Evolutionary conservation across 2,113 vertebrate genomes (phyloP).

Genomic region (Ailurus styani): DNA sequence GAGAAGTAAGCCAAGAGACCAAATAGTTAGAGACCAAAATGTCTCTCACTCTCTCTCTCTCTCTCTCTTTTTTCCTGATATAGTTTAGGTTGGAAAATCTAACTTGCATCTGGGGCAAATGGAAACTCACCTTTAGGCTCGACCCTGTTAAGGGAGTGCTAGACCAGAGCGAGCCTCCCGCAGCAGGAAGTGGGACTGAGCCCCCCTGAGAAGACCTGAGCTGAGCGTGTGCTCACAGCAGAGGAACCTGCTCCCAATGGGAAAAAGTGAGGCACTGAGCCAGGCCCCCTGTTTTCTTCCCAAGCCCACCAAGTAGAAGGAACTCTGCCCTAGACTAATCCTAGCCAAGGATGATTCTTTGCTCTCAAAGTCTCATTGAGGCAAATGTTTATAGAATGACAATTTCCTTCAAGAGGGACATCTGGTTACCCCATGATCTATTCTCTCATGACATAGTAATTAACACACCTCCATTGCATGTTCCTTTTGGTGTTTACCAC

Average conservation of each 20-base stretch:
- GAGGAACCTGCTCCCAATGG: neutral
- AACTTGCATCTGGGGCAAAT: neutral
- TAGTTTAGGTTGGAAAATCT: neutral
- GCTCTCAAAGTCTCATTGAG: neutral
- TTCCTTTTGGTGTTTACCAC: slow-evolving; percentile 37
- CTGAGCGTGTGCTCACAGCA: neutral
- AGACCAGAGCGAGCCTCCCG: neutral
- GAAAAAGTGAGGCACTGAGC: neutral
- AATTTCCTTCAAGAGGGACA: neutral
- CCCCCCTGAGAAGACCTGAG: neutral
- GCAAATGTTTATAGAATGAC: neutral
- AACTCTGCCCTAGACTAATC: neutral
- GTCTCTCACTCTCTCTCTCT: neutral
- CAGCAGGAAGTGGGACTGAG: neutral
- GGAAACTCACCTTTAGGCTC: neutral
- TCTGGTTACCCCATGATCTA: neutral
- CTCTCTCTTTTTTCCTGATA: neutral
- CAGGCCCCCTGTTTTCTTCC: neutral
- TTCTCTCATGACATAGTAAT: neutral
- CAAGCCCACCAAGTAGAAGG: neutral
- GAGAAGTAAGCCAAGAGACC: neutral
- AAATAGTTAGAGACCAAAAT: neutral
- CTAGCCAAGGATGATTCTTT: neutral
- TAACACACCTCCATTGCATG: neutral
- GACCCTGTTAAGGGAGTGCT: neutral